Evolutionary conservation across 2,888 invertebrate species (phyloP), one percentile per base, ranked within the genome.

Genomic region (Erynnis tages): DNA sequence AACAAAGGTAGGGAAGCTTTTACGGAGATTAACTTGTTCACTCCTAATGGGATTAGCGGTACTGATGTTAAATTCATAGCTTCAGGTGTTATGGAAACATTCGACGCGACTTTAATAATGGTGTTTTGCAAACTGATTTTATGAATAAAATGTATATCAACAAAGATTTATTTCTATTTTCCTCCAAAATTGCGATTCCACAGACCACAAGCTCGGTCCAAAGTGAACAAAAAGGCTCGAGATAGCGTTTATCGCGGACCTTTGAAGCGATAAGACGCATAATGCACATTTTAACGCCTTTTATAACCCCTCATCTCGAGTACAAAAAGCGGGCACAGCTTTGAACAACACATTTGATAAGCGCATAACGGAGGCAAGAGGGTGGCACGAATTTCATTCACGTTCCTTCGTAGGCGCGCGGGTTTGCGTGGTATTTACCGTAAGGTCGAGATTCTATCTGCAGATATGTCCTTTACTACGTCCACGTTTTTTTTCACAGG

Each of bases 331-430:
- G 1, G 14, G 10, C n/a, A 13, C 14, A 11, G 6, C 1, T 32
- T 32, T 14, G 14, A 32, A 7, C 7, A 32, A 14, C 14, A 34
- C 16, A 34, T 34, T 34, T 17, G 17, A 34, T 34, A 34, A 34
- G 34, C 34, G 7, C 5, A n/a, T 8, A 19, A 37, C 6, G 10
- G 19, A 37, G 10, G 19, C 10, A 23, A 23, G 10, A n/a, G 19
- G 11, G 37, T 23, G 38, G 38, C 23, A n/a, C 3, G 8, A 43
- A 29, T 30, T 43, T 25, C 13, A 41, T 16, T 41, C 27, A 25
- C 3, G 29, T 11, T 29, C 29, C 10, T 43, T n/a, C 10, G n/a
- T 5, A n/a, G 8, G 14, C 25, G 13, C 14, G 23, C 29, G 29
- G 11, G 19, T 17, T 4, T 8, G 34, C n/a, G 23, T 16, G 25